phyloP scores from a whole-genome alignment of 2,113 vertebrate genomes.

The Anser brachyrhynchus region DNA sequence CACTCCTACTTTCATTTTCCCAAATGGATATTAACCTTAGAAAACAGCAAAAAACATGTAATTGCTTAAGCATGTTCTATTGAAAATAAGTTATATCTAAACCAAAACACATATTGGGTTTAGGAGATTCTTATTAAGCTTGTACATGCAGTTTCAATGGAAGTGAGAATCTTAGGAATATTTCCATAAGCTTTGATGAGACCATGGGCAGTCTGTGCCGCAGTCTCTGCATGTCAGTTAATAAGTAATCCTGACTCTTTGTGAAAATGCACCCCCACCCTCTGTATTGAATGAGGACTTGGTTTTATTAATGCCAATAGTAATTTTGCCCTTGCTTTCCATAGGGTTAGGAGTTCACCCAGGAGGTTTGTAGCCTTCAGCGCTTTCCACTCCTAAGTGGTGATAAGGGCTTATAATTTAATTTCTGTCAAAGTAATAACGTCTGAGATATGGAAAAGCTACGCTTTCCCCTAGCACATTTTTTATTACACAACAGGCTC shows the following conservation, averaged over 20 bases:
- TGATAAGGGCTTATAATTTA: conserved; percentile 23
- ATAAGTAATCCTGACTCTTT: neutral
- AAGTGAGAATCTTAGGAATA: neutral
- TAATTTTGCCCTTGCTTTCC: conserved; percentile 6
- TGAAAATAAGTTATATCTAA: neutral
- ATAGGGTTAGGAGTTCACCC: neutral
- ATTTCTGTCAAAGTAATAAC: conserved; percentile 33
- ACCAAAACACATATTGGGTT: neutral
- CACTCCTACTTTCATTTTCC: conserved; percentile 20
- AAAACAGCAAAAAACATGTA: neutral
- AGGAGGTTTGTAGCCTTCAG: neutral
- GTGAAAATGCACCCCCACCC: neutral
- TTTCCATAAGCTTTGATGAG: neutral
- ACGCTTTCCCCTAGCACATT: neutral
- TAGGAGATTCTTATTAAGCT: neutral
- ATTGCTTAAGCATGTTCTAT: neutral
- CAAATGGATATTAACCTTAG: neutral
- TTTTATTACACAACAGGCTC: conserved; percentile 4
- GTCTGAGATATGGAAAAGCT: neutral
- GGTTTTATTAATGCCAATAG: neutral
- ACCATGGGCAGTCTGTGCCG: neutral
- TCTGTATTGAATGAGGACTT: neutral
- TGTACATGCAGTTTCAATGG: neutral
- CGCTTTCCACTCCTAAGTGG: neutral
- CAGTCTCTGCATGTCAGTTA: neutral